Percentiles rank a stretch among this genome's conserved stretches.
Evolutionary conservation across 2,797 vertebrate species (phyloP).

Genomic region (Tenualosa thibaudeaui): DNA sequence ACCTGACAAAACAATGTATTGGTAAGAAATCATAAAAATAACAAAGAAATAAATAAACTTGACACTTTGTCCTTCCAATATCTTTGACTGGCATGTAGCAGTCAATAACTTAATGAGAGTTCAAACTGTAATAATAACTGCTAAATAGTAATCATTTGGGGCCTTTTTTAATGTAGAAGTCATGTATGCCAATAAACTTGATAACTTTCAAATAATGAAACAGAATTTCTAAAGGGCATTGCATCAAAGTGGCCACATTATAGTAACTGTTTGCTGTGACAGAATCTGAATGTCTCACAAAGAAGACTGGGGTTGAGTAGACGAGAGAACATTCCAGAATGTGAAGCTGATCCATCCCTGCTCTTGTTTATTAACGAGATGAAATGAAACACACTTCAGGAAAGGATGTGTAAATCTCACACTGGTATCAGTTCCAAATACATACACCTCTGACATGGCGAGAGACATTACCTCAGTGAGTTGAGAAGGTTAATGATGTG

Average conservation of each 20-base stretch:
- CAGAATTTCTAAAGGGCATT: too few relatives aligned
- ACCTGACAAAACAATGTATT: too few relatives aligned
- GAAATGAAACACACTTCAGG: background rate
- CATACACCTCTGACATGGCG: background rate
- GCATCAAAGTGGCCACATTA: background rate
- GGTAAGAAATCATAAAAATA: too few relatives aligned
- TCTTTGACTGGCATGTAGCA: too few relatives aligned
- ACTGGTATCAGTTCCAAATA: background rate
- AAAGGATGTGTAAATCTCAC: background rate
- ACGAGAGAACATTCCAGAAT: background rate
- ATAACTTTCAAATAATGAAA: too few relatives aligned
- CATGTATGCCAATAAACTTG: too few relatives aligned
- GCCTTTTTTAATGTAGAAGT: too few relatives aligned
- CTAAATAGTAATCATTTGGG: too few relatives aligned
- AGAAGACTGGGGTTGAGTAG: background rate
- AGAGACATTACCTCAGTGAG: background rate
- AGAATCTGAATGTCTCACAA: background rate
- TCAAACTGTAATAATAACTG: too few relatives aligned
- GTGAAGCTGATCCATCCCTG: background rate
- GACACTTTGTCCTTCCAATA: too few relatives aligned
- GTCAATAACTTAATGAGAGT: too few relatives aligned
- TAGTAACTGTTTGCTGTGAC: background rate
- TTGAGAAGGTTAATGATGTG: constrained; percentile 6
- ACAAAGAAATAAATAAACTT: too few relatives aligned
- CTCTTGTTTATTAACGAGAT: background rate